Evolutionary conservation across 2,888 invertebrate species (phyloP).

Genomic region (Dolichomitus sp.): DNA sequence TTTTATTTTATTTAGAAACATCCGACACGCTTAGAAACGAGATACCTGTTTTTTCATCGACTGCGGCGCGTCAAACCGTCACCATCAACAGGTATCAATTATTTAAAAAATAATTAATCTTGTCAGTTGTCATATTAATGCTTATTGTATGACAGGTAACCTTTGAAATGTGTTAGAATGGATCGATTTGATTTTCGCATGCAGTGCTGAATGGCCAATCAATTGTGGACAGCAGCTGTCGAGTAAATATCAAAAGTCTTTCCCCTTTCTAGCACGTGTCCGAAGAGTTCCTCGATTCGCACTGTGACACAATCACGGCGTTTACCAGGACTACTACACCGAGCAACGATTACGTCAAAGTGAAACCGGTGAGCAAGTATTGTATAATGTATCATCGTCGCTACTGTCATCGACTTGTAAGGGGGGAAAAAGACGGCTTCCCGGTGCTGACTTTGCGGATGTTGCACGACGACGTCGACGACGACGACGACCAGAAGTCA

Average conservation of each 20-base stretch:
- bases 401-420: constrained; percentile 33
- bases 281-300: constrained; percentile 37
- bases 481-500: constrained; percentile 4
- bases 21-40: not conserved
- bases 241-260: constrained; percentile 38
- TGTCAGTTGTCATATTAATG: not conserved
- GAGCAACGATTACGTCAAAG: constrained; percentile 76
- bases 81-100: not conserved
- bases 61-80: not conserved
- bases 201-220: not conserved
- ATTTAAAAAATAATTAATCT: not conserved
- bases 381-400: constrained; percentile 71
- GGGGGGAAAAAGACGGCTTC: not conserved
- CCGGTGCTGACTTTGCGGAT: constrained; percentile 30
- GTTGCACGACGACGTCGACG: constrained; percentile 5
- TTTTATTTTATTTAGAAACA: too few species aligned
- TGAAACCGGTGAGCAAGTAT: constrained; percentile 73
- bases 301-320: constrained; percentile 61
- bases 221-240: not conserved
- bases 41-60: not conserved
- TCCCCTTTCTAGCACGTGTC: constrained; percentile 48
- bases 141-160: not conserved
- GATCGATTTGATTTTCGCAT: not conserved
- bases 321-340: constrained; percentile 39
- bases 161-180: not conserved